Conservation (phyloP, 2,113 vertebrate genomes). For the Seriola aureovittata region DNA sequence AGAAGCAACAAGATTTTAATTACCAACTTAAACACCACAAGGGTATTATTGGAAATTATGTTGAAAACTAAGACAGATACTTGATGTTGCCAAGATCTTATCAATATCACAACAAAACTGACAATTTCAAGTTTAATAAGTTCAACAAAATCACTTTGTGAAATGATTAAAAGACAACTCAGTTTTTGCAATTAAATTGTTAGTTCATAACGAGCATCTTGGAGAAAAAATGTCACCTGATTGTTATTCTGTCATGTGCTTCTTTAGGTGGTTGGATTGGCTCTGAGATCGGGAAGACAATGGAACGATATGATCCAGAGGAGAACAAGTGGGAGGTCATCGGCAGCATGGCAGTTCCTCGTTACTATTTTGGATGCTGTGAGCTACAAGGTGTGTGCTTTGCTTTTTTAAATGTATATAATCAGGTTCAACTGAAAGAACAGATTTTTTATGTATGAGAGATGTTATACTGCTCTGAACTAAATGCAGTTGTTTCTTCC, state of each 20-base stretch:
- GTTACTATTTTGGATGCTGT: constrained; percentile 97
- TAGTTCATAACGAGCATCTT: not conserved
- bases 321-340: constrained; percentile 97
- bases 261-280: constrained; percentile 95
- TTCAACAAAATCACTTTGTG: not conserved
- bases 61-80: too few relatives aligned
- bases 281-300: constrained; percentile 96
- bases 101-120: too few relatives aligned
- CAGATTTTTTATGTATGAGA: not conserved
- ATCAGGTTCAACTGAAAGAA: not conserved
- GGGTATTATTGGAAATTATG: too few relatives aligned
- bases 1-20: too few relatives aligned
- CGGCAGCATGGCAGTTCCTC: constrained; percentile 92
- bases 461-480: not conserved
- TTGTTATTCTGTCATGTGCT: not conserved
- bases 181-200: not conserved
- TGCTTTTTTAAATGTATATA: not conserved
- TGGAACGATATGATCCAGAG: constrained; percentile 96
- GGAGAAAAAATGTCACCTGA: not conserved
- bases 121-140: not conserved
- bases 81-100: too few relatives aligned
- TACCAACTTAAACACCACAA: too few relatives aligned
- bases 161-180: not conserved
- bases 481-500: constrained; percentile 3
- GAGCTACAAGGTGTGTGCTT: constrained; percentile 92